Conservation (phyloP, 1,140 invertebrate genomes). For the Apolygus lucorum region DNA sequence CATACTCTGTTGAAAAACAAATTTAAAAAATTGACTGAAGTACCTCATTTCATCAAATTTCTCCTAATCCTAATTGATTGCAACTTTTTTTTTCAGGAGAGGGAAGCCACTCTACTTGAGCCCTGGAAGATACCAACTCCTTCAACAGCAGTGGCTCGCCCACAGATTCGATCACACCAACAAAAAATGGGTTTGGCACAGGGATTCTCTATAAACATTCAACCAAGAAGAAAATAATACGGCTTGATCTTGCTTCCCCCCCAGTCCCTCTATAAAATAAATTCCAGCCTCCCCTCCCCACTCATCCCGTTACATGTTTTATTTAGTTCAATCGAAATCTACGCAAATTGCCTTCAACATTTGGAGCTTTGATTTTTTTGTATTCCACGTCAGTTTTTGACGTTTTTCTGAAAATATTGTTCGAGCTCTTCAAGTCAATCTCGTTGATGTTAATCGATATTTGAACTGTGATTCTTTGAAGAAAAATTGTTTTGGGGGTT, state of each 20-base stretch:
- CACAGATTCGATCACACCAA: constrained; percentile 87
- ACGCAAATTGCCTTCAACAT: no score
- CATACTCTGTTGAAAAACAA: no score
- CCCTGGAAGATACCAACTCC: constrained; percentile 75
- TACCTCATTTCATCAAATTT: constrained; percentile 62
- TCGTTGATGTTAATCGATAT: no score
- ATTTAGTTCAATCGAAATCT: background rate
- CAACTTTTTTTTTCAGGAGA: constrained; percentile 50
- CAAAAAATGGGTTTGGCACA: constrained; percentile 84
- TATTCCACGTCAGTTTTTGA: no score
- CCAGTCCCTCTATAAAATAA: background rate
- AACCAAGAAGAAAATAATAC: background rate
- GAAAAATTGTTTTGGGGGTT: no score
- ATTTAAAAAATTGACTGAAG: no score
- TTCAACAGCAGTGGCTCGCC: constrained; percentile 92
- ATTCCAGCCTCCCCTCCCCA: background rate
- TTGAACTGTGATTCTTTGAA: no score
- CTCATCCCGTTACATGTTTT: background rate
- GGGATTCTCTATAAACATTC: constrained; percentile 58
- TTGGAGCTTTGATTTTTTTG: no score
- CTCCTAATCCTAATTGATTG: no score
- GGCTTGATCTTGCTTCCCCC: background rate
- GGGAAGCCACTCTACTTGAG: constrained; percentile 91
- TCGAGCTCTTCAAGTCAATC: no score
- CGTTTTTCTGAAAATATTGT: no score